These are phyloP conservation scores for Centropus bengalensis DNA, from an alignment of 2,113 vertebrate genomes.

Conservation along the genomic window DNA sequence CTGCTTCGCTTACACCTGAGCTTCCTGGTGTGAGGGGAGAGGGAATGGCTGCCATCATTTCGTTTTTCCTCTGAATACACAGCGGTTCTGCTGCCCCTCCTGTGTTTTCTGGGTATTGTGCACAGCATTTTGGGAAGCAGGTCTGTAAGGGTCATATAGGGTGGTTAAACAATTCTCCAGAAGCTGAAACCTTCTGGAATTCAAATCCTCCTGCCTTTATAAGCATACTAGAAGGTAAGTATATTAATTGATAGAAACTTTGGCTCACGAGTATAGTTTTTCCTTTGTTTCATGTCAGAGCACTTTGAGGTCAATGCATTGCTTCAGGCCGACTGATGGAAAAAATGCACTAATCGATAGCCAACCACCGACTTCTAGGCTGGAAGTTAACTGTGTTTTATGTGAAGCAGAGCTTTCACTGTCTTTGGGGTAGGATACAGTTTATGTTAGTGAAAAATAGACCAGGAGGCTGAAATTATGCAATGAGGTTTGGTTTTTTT, in stretches of 20 bases:
- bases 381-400: constrained; percentile 13
- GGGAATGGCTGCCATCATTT: not conserved
- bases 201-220: not conserved
- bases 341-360: not conserved
- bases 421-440: not conserved
- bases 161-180: not conserved
- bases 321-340: constrained; percentile 45
- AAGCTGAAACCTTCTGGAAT: not conserved
- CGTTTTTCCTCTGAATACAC: not conserved
- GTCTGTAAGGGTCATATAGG: not conserved
- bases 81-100: not conserved
- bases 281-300: constrained; percentile 35
- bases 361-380: constrained; percentile 2
- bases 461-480: not conserved
- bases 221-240: not conserved
- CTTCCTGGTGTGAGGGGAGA: not conserved
- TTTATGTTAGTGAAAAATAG: not conserved
- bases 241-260: not conserved
- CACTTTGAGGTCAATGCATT: constrained; percentile 17
- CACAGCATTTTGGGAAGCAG: not conserved
- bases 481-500: not conserved
- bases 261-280: not conserved
- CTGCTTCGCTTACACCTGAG: not conserved
- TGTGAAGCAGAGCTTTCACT: not conserved
- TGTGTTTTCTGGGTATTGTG: not conserved